Evolutionary conservation across 2,797 vertebrate species (phyloP).

Genomic region (Adelosebastes latens): DNA sequence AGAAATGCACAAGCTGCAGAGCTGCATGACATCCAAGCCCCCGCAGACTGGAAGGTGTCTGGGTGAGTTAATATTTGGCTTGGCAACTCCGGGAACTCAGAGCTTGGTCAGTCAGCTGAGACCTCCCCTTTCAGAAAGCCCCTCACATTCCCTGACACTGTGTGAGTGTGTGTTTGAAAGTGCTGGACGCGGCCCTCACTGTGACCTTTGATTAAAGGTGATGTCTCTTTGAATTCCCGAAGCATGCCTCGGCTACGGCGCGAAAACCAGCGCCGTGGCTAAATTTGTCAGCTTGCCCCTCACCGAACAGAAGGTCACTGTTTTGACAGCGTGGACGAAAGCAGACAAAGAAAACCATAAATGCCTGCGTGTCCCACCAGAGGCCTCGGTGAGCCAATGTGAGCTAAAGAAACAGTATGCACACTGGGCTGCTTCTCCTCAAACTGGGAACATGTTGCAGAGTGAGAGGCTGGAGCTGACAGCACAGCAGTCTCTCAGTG

Average conservation of each 20-base stretch:
- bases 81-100: constrained; percentile 45
- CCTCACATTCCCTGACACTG: constrained; percentile 61
- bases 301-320: constrained; percentile 43
- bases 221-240: constrained; percentile 44
- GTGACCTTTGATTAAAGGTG: constrained; percentile 65
- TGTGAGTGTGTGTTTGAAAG: constrained; percentile 35
- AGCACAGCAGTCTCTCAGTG: constrained; percentile 41
- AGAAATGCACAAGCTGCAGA: constrained; percentile 15
- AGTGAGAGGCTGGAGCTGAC: constrained; percentile 35
- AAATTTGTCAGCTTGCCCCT: constrained; percentile 39
- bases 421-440: constrained; percentile 44
- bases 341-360: constrained; percentile 44
- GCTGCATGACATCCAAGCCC: constrained; percentile 31
- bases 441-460: constrained; percentile 34
- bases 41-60: constrained; percentile 46
- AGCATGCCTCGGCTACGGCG: constrained; percentile 9
- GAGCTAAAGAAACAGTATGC: constrained; percentile 34
- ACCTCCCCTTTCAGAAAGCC: constrained; percentile 69
- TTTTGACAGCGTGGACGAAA: constrained; percentile 31
- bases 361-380: constrained; percentile 40
- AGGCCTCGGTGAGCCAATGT: constrained; percentile 10
- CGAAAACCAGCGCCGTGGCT: neutral
- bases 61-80: constrained; percentile 76
- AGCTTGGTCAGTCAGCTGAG: constrained; percentile 72
- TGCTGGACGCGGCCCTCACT: constrained; percentile 26